Conservation (phyloP, 2,888 invertebrate genomes). For the Ischnura elegans region DNA sequence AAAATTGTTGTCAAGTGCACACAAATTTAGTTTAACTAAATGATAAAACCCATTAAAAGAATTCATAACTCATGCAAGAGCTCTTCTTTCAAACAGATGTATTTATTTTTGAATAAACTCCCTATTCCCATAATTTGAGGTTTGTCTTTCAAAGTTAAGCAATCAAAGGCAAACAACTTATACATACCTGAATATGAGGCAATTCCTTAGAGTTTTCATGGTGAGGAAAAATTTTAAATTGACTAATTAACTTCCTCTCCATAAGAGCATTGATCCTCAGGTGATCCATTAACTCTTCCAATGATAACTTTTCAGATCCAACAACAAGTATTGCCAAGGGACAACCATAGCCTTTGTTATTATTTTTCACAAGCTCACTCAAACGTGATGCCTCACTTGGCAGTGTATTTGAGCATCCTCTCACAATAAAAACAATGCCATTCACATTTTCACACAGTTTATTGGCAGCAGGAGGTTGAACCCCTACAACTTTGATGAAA, state of each 20-base stretch:
- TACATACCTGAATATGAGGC: slow-evolving; percentile 34
- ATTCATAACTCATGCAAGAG: no score
- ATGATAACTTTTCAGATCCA: slow-evolving; percentile 18
- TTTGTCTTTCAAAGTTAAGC: no score
- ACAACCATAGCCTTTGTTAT: not conserved
- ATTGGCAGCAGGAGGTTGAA: not conserved
- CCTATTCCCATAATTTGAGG: no score
- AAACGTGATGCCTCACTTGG: not conserved
- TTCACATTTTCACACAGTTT: not conserved
- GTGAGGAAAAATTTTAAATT: slow-evolving; percentile 28
- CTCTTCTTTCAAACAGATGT: no score
- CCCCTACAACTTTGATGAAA: not conserved
- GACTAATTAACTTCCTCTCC: not conserved
- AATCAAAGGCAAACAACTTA: not conserved
- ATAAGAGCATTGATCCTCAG: not conserved
- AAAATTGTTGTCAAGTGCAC: no score
- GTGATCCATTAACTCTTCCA: not conserved
- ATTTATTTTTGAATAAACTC: no score
- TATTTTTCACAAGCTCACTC: not conserved
- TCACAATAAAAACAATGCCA: slow-evolving; percentile 35
- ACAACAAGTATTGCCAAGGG: slow-evolving; percentile 4
- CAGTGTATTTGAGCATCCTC: not conserved
- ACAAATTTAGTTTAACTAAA: no score
- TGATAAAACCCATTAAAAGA: no score
- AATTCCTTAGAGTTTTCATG: not conserved